Percentiles rank a stretch among this genome's conserved stretches.
These are phyloP conservation scores for Glyphotaelius pellucidus DNA, from an alignment of 2,888 invertebrate genomes.

Conservation along the genomic window DNA sequence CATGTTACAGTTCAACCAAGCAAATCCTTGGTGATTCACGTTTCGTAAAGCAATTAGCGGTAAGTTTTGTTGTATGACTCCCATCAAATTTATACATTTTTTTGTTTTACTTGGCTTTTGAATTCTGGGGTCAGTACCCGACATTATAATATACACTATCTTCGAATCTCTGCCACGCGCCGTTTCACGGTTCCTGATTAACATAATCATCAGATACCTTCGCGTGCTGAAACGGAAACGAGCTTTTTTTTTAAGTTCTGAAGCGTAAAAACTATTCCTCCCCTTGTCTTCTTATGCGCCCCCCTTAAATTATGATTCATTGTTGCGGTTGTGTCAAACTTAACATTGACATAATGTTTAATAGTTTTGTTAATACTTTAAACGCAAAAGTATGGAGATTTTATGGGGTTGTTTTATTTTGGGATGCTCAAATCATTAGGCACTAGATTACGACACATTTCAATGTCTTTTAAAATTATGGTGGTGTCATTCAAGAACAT, in stretches of 20 bases:
- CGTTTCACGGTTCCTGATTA: conserved; percentile 41
- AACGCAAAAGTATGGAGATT: background rate
- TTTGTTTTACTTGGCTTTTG: background rate
- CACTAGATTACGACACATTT: background rate
- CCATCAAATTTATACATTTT: background rate
- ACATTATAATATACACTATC: background rate
- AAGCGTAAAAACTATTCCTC: conserved; percentile 17
- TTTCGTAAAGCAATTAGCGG: background rate
- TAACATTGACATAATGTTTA: conserved; percentile 10
- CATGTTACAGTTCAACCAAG: background rate
- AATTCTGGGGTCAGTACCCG: conserved; percentile 37
- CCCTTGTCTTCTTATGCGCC: background rate
- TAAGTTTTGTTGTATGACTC: background rate
- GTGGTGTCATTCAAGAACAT: background rate
- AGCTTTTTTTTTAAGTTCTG: background rate
- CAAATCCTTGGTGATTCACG: background rate
- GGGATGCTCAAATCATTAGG: background rate
- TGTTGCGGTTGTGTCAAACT: background rate
- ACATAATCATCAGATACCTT: conserved; percentile 35
- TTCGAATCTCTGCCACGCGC: conserved; percentile 38
- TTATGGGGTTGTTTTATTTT: conserved; percentile 1
- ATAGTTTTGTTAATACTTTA: conserved; percentile 11
- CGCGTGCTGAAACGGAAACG: conserved; percentile 17
- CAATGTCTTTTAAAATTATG: background rate
- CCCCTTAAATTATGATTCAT: conserved; percentile 22